phyloP scores from a whole-genome alignment of 2,797 vertebrate species.

The Cyclopterus lumpus region DNA sequence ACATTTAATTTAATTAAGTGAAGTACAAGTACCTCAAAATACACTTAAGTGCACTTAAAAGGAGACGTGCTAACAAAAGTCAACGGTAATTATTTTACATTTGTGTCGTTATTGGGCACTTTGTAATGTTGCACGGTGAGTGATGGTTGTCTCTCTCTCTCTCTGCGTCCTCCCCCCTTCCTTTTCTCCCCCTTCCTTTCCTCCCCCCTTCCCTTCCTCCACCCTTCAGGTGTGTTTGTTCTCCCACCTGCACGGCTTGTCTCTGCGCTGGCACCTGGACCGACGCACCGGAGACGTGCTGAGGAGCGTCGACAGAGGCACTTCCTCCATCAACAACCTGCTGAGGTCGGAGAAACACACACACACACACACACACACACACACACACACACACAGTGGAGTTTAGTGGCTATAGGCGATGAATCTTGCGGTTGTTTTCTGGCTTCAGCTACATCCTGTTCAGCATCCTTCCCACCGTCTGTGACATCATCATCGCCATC shows the following conservation, averaged over 20 bases:
- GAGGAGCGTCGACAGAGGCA: conserved; percentile 91
- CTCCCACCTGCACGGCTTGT: conserved; percentile 88
- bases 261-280: conserved; percentile 91
- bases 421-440: conserved; percentile 6
- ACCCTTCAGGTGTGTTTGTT: conserved; percentile 87
- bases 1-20: too few species aligned
- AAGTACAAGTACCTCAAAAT: too few species aligned
- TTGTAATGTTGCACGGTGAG: too few species aligned
- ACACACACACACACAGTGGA: background rate
- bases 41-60: too few species aligned
- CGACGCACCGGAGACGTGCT: conserved; percentile 91
- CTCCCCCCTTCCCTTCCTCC: background rate
- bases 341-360: conserved; percentile 80
- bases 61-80: background rate
- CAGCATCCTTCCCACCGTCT: conserved; percentile 90
- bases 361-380: background rate
- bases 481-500: conserved; percentile 90
- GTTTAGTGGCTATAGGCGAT: too few species aligned
- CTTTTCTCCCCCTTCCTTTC: too few species aligned
- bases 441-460: conserved; percentile 89
- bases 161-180: background rate
- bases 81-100: background rate
- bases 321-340: conserved; percentile 90
- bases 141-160: background rate
- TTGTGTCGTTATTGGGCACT: background rate